Evolutionary conservation across 2,797 vertebrate genomes (phyloP), one percentile per base, ranked within the genome.

Genomic region (Eptatretus atami): DNA sequence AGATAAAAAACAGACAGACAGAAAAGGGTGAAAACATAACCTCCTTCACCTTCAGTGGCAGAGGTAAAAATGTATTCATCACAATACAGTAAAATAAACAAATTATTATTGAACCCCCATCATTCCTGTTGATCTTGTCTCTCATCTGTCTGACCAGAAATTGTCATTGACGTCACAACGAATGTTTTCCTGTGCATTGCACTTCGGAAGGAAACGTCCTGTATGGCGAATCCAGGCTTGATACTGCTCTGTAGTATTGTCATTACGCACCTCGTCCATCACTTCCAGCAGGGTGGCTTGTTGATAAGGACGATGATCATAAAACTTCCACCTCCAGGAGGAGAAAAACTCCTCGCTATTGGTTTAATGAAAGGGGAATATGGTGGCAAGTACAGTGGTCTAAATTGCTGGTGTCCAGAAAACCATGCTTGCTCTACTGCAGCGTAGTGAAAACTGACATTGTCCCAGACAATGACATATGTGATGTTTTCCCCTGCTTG

Each of bases 261-360:
- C 54, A 57, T 57, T 57, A 12, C 54, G 11, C 11, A 13, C 11
- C 11, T 13, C 54, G 11, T 57, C 54, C 54, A 57, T 57, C 13
- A 12, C 54, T 12, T 13, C 54, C 11, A 57, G 54, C 54, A 57
- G 54, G 54, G 54, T 12, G 13, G 11, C 11, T 57, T 57, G 54
- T 13, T 13, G 13, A 57, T 57, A 12, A 13, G 54, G 13, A 57
- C 11, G 54, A 12, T 57, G 54, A 12, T 57, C 54, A 57, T 13
- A 57, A 13, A 57, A 13, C 54, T 57, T 57, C 54, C 54, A 57
- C 54, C 54, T 57, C 54, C 54, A 57, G 54, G 54, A 2, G 11
- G 54, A 57, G 54, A 57, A 57, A 57, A 57, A 57, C 54, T 57
- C 54, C 19, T 19, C 54, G 13, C 54, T 57, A 57, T 57, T 57